Base-by-base conservation (phyloP, 2,888 invertebrate genomes). In the Tiliacea citrago region DNA sequence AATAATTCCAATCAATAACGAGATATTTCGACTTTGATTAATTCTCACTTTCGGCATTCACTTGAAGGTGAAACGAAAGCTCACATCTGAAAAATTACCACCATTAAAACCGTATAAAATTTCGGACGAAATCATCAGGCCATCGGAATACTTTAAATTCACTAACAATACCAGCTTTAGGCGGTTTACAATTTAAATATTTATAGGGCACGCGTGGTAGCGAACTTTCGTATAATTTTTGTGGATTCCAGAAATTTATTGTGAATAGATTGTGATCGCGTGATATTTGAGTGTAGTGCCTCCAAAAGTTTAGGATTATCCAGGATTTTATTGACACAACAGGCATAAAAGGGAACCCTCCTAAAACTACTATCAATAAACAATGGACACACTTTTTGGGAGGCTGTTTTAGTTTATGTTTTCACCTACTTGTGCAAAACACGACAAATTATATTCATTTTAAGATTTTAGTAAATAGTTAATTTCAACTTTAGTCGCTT, bases 201-300 rank as follows among this genome's bases (percentile, higher is more conserved):
- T 91, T 91, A 92, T 92, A 89, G 88, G 87, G 90, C 88, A 91
- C 90, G 92, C 92, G 91, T 94, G 95, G 95, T 95, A 95, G 95
- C 95, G 83, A 89, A 87, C 89, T 93, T 91, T 86, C 86, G 89
- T 86, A 91, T 92, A 92, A 92, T 92, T 93, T 90, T 82, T 79
- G 82, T 84, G 89, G 87, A 93, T 92, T 91, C 92, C 91, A 87
- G 85, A 83, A 89, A 92, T 91, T 90, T 84, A 85, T 82, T 89
- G 88, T 80, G 86, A 85, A 88, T 91, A 91, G 90, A 90, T 88
- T 82, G 82, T 70, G 85, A 88, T 94, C 90, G 96, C 95, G 95
- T 96, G 95, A 84, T 83, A 63, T 66, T 79, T 77, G 47, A 29
- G 57, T 84, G 70, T 84, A 81, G 82, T 70, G 80, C 81, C 73